phyloP scores from a whole-genome alignment of 2,113 vertebrate species.

The Marcusenius ussheri region DNA sequence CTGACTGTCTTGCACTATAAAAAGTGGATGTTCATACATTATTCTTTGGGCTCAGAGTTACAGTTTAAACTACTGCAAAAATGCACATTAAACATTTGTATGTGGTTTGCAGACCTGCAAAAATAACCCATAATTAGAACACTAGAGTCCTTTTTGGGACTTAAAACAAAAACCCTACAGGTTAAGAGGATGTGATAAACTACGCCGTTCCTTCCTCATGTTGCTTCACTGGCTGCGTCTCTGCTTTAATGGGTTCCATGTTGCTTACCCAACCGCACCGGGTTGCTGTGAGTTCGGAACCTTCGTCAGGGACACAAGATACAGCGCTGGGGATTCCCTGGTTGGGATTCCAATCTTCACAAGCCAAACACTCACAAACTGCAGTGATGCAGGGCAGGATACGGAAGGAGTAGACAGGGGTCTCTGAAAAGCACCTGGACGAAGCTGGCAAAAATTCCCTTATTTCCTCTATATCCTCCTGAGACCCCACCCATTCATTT shows the following conservation, averaged over 20 bases:
- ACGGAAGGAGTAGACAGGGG: not conserved
- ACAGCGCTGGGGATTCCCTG: not conserved
- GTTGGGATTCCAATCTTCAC: not conserved
- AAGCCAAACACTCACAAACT: not conserved
- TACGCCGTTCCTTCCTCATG: not conserved
- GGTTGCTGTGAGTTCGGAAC: not conserved
- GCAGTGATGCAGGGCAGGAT: not conserved
- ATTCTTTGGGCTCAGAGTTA: not conserved
- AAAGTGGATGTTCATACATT: not conserved
- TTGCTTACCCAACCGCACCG: not conserved
- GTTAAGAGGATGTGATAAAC: not conserved
- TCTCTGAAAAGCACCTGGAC: not conserved
- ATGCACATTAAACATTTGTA: not conserved
- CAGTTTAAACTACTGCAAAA: not conserved
- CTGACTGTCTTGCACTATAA: not conserved
- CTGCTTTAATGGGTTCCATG: not conserved
- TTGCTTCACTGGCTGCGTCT: not conserved
- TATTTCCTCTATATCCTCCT: not conserved
- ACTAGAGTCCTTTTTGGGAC: not conserved
- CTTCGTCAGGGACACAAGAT: not conserved
- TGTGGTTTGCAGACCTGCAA: not conserved
- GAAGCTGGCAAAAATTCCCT: not conserved
- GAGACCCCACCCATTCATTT: too few species aligned
- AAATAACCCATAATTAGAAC: not conserved
- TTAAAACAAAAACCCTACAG: not conserved